Base-by-base conservation (phyloP, 2,888 invertebrate species). In the Cephus sareptanus region DNA sequence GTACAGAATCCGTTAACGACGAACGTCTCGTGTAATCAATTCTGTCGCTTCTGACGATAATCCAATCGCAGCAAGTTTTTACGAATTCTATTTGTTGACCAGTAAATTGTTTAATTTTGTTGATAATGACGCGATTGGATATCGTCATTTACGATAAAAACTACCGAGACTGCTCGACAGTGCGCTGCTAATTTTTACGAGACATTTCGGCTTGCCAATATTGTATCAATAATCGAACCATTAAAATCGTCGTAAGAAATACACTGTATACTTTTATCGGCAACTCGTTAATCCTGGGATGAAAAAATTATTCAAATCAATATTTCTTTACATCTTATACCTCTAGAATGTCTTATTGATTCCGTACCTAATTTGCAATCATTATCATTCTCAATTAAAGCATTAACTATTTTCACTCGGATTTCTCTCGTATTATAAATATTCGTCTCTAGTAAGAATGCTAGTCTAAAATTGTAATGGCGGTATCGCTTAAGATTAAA, bases 81-180 rank as follows among this genome's bases (percentile, higher is more conserved):
- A 85, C 81, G 82, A 85, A 85, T 86, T 87, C 84, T 88, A 87
- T 89, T 89, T 88, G 88, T 89, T 89, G 86, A 87, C 81, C 80
- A 81, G 87, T 89, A 85, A 85, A 89, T 89, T 88, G 84, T 90
- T 89, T 89, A 88, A 89, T 90, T 89, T 89, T 89, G 87, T 90
- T 90, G 56, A 74, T 34, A 74, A 23, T 56, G 56, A 56, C 56
- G 56, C 56, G 56, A 56, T 23, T 56, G 56, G 9, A 23, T 56
- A 23, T 56, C 56, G 23, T 23, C 56, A 56, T 56, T 56, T 9
- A 56, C 56, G 56, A 23, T 23, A 23, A 6, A 56, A 6, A 56
- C 1, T 56, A 3, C 56, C 56, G 56, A 56, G 23, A 56, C 56
- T 56, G 9, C 2, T 56, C 23, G 56, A 56, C 23, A 56, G 15